Evolutionary conservation across 64 coral and sea anemone genomes (phyloP), one percentile per base, ranked within the genome.

Genomic region (Porites australiensis): DNA sequence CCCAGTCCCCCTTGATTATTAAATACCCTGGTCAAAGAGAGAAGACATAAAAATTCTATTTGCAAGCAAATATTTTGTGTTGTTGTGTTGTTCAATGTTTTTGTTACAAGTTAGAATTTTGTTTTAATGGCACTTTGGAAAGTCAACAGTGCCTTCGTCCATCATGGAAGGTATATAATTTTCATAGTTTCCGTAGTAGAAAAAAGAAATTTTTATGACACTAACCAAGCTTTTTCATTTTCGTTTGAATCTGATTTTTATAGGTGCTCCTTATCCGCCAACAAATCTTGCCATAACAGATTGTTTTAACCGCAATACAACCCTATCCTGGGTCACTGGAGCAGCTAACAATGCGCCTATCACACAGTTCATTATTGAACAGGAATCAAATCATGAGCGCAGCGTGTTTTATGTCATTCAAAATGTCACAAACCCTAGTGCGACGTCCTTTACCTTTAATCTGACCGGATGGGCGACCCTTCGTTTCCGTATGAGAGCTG

Each of bases 201-300:
- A 37, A 37, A 37, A 37, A 37, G 27, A 37, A 37, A 37, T 37
- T 37, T 37, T 37, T 37, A 37, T 37, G 27, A 37, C 27, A 37
- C 27, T 37, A 37, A 37, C 27, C 27, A 37, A 37, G 27, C 0
- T 37, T 37, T 37, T 37, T 37, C 27, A 37, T 37, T 37, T 37
- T 37, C 27, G 27, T 37, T 37, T 37, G 27, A 37, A 37, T 37
- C 27, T 37, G 27, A 37, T 59, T 87, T 60, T 44, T 74, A 4
- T 80, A 96, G 95, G 95, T 7, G 95, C 86, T 63, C 91, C 95
- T 21, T 75, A 72, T 20, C 91, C 95, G 48, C 95, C 95, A 67
- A 67, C 44, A 27, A 68, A 90, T 52, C 67, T 96, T 46, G 50
- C 2, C 51, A 79, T 93, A 20, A 16, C 57, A 2, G 46, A 50